Percentiles rank a stretch among this genome's conserved stretches.
Evolutionary conservation across 2,888 invertebrate genomes (phyloP).

Genomic region (Dicranocentrus wangi): DNA sequence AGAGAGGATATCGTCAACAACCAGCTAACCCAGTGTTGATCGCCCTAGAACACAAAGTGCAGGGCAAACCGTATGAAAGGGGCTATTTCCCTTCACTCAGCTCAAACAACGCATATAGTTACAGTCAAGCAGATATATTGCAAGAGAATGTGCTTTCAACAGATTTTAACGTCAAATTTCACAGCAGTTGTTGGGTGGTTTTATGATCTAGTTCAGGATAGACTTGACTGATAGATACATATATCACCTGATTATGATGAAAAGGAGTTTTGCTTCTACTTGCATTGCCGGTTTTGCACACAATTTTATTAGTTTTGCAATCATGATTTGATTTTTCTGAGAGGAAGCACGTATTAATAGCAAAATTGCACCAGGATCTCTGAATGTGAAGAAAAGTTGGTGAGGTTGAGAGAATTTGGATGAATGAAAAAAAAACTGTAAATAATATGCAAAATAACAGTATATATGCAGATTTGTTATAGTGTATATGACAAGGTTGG

Average conservation of each 20-base stretch:
- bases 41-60: not conserved
- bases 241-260: too few relatives aligned
- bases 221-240: constrained; percentile 12
- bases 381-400: constrained; percentile 11
- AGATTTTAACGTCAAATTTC: constrained; percentile 11
- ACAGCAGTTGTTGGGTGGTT: constrained; percentile 24
- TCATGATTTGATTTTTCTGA: constrained; percentile 31
- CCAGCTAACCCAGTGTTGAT: not conserved
- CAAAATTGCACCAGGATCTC: not conserved
- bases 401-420: constrained; percentile 11
- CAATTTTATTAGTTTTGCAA: constrained; percentile 37
- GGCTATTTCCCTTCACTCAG: too few relatives aligned
- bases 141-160: not conserved
- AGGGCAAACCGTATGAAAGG: too few relatives aligned
- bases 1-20: not conserved
- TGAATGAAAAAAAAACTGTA: constrained; percentile 12
- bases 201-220: constrained; percentile 50
- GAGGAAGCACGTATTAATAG: constrained; percentile 45
- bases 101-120: not conserved
- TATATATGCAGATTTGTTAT: constrained; percentile 13
- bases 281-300: constrained; percentile 38
- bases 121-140: not conserved
- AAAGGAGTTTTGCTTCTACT: constrained; percentile 15
- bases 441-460: not conserved
- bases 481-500: constrained; percentile 25